phyloP scores from a whole-genome alignment of 2,797 vertebrate genomes.

The Dromococcyx pavoninus region DNA sequence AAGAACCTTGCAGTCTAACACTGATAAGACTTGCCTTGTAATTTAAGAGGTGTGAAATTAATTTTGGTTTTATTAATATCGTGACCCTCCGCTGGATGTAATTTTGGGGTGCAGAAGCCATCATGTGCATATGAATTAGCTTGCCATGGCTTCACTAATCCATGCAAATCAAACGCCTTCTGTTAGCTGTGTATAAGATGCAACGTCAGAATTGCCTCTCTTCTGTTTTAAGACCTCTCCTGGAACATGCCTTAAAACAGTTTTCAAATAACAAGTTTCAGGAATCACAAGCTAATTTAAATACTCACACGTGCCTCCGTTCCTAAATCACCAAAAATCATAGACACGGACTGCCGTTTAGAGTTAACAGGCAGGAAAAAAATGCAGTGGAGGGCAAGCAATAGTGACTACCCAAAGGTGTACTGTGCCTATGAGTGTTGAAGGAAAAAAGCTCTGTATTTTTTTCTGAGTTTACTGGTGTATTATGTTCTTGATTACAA shows the following conservation, averaged over 20 bases:
- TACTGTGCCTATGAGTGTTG: background rate
- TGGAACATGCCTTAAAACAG: background rate
- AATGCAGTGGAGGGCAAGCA: background rate
- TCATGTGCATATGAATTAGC: background rate
- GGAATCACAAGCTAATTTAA: background rate
- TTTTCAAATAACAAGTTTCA: background rate
- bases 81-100: background rate
- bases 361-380: background rate
- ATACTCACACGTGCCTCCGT: background rate
- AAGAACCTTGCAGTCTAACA: constrained; percentile 5
- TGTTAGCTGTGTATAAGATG: background rate
- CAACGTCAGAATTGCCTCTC: background rate
- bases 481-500: background rate
- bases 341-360: background rate
- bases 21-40: constrained; percentile 5
- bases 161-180: background rate
- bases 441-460: background rate
- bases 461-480: background rate
- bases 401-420: background rate
- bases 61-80: constrained; percentile 7
- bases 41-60: constrained; percentile 43
- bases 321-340: background rate
- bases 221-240: background rate
- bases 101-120: background rate
- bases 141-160: background rate